Evolutionary conservation across 2,113 vertebrate genomes (phyloP), one percentile per base, ranked within the genome.

Genomic region (Rhinoderma darwinii): DNA sequence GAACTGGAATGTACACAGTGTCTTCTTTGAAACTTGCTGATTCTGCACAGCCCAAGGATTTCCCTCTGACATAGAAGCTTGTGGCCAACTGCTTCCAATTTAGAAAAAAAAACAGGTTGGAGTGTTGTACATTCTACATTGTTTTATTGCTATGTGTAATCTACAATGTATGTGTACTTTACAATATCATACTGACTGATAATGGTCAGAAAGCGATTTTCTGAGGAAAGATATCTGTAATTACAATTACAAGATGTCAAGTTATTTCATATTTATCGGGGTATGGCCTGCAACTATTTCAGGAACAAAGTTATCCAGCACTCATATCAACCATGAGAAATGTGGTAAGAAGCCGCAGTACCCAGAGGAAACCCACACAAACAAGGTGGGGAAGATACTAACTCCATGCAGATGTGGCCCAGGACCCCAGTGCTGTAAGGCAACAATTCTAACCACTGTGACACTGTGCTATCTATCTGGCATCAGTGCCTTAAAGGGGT

Each of bases 31-130:
- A 74, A 0, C 63, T 83, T 14, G 50, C 78, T 39, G 5, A 32
- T 70, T 50, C 59, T 88, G 63, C 83, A 17, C 79, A 82, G 75
- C 73, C 50, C 87, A 41, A 88, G 15, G 72, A 88, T 32, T 89
- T 86, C 81, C 11, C 17, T 88, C 6, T 86, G 35, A 63, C 68
- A 74, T 4, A 88, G 0, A 25, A 32, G 20, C 22, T 44, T 17
- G 7, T 4, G 88, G 79, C 37, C 68, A 88, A 84, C 66, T 78
- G 37, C 25, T 87, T 5, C 22, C 82, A 50, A 32, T 37, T 79
- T 47, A 27, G 70, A 68, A 70, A 72, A 39, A n/a, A 35, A 63
- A 25, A 43, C 5, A 59, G 18, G 12, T 32, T 41, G 12, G 17
- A 59, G 22, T 14, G 9, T 59, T 59, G 61, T 20, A 56, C 20